Evolutionary conservation across 1,140 invertebrate species (phyloP).

Genomic region (Stenopsyche tienmushanensis): DNA sequence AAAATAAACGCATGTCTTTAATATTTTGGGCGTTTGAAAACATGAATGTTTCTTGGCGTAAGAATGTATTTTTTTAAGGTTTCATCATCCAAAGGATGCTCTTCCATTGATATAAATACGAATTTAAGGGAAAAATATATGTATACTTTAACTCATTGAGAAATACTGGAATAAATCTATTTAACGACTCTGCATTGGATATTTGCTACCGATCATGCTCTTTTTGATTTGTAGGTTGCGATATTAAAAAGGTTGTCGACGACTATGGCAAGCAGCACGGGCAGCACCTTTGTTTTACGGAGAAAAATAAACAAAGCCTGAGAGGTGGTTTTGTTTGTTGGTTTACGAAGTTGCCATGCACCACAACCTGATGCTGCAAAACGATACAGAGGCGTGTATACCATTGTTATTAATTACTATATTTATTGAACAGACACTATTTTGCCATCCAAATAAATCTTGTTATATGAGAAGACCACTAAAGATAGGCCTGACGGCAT

Average conservation of each 20-base stretch:
- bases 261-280: not conserved
- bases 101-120: too few relatives aligned
- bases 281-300: conserved; percentile 24
- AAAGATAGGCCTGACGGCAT: not conserved
- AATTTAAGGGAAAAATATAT: too few relatives aligned
- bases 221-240: not conserved
- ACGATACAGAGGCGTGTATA: not conserved
- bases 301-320: conserved; percentile 25
- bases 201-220: too few relatives aligned
- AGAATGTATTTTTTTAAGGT: too few relatives aligned
- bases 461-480: not conserved
- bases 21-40: too few relatives aligned
- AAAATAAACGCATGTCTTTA: too few relatives aligned
- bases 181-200: too few relatives aligned
- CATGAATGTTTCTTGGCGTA: too few relatives aligned
- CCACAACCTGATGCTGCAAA: conserved; percentile 11
- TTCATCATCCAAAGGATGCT: too few relatives aligned
- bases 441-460: not conserved
- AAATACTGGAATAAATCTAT: too few relatives aligned
- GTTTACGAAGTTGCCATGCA: conserved; percentile 5
- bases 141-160: too few relatives aligned
- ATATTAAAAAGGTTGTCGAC: not conserved
- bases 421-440: not conserved
- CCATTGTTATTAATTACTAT: conserved; percentile 8
- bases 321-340: conserved; percentile 19